Percentiles rank a stretch among this genome's conserved stretches.
phyloP scores from a whole-genome alignment of 2,888 invertebrate species.

The Drosophila pullipes region DNA sequence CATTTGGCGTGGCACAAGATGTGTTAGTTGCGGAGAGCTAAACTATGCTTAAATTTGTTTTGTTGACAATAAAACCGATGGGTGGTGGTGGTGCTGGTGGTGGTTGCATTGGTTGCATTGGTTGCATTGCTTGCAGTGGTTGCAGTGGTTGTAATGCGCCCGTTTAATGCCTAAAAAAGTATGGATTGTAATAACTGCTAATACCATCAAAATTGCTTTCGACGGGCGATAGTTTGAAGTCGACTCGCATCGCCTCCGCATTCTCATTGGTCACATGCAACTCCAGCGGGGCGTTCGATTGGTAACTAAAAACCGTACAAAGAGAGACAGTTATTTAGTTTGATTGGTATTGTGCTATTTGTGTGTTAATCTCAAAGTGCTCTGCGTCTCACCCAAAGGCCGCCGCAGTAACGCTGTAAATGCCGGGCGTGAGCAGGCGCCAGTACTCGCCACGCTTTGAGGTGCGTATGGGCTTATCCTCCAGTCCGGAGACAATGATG shows the following conservation, averaged over 20 bases:
- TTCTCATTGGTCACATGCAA: constrained; percentile 84
- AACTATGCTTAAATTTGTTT: constrained; percentile 18
- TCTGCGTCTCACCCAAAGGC: constrained; percentile 89
- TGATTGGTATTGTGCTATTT: not conserved
- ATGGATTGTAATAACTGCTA: constrained; percentile 84
- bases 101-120: constrained; percentile 8
- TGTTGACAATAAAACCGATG: constrained; percentile 22
- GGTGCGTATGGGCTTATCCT: constrained; percentile 91
- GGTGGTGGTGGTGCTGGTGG: constrained; percentile 31
- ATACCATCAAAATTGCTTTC: constrained; percentile 84
- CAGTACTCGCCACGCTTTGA: constrained; percentile 96
- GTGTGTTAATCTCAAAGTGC: not conserved
- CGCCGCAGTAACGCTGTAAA: constrained; percentile 90
- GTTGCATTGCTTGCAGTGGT: not conserved
- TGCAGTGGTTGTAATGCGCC: constrained; percentile 6
- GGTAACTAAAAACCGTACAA: constrained; percentile 85
- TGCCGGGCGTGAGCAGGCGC: constrained; percentile 95
- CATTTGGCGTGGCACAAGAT: constrained; percentile 9
- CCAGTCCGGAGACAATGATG: constrained; percentile 91
- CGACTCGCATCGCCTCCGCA: constrained; percentile 82
- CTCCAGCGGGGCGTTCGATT: constrained; percentile 85
- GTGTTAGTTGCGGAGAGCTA: constrained; percentile 4
- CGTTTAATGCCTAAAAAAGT: constrained; percentile 83
- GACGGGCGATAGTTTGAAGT: constrained; percentile 84
- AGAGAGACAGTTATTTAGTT: not conserved